Conservation (phyloP, 2,888 invertebrate genomes). For the Itoplectis maculator region DNA sequence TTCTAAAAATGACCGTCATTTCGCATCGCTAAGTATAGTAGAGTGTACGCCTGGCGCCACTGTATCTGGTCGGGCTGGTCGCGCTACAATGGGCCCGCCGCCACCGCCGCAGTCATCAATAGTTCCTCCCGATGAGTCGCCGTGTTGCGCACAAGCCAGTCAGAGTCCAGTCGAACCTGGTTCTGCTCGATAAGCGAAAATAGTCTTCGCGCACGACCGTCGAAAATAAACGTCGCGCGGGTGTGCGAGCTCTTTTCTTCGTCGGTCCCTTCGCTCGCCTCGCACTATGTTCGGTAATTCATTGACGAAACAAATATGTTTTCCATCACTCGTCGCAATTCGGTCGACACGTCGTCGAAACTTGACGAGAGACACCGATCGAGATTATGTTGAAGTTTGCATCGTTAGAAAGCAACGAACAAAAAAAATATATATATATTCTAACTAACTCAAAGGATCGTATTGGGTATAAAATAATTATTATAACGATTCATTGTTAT, state of each 20-base stretch:
- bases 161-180: constrained; percentile 35
- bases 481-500: no score
- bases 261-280: constrained; percentile 1
- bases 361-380: neutral
- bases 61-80: constrained; percentile 18
- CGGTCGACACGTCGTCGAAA: neutral
- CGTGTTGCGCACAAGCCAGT: constrained; percentile 56
- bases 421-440: no score
- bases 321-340: no score
- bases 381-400: no score
- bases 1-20: no score
- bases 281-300: constrained; percentile 60
- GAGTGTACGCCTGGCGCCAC: constrained; percentile 35
- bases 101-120: constrained; percentile 51
- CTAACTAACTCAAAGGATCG: no score
- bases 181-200: constrained; percentile 50
- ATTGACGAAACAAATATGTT: neutral
- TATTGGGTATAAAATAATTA: no score
- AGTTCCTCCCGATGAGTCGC: constrained; percentile 32
- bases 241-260: neutral
- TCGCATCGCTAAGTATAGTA: neutral
- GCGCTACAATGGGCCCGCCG: constrained; percentile 21
- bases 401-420: no score
- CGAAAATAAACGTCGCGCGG: constrained; percentile 3
- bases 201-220: constrained; percentile 17